Evolutionary conservation across 1,140 invertebrate genomes (phyloP), one percentile per base, ranked within the genome.

Genomic region (Lordiphosa stackelbergi): DNA sequence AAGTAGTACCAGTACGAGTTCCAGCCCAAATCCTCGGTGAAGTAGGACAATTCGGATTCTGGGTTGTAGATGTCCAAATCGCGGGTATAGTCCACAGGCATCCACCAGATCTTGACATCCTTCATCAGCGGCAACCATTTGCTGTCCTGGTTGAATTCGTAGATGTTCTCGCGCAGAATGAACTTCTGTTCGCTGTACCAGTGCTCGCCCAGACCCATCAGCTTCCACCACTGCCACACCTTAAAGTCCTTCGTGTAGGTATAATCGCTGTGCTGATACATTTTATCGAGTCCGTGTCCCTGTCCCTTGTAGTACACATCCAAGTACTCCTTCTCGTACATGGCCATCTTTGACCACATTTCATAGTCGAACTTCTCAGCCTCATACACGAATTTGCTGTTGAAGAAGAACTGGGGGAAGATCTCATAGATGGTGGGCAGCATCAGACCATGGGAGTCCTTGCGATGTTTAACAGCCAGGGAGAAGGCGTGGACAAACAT

Each of bases 1-100:
- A 91, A 90, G 86, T 93, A 92, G 87, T 90, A 93, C 88, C 94
- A 93, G 86, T 90, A 93, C 5, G 91, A 78, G 86, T 94, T 95
- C 47, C 93, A 87, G 40, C 91, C 90, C 57, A 92, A 88, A 74
- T 94, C 93, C 70, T 94, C 92, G 22, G 91, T 92, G 88, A 93
- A 94, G 89, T 95, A 94, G 24, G 91, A 89, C 12, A 95, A 63
- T 54, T 89, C 89, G 72, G 91, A 90, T 69, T 95, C 92, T 12
- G 77, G 60, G 47, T 88, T 79, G 64, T 91, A 88, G n/a, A 78
- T 66, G 87, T 90, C 65, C 89, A 92, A 74, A 90, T 92, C 53
- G 87, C 88, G 55, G 87, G 88, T 46, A 90, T 89, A 56, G 69
- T 85, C 85, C 19, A 86, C 85, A 3, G 85, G 85, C 73, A 83